Percentiles rank a stretch among this genome's conserved stretches.
Evolutionary conservation across 2,113 vertebrate genomes (phyloP).

Genomic region (Pachyramphus minor): DNA sequence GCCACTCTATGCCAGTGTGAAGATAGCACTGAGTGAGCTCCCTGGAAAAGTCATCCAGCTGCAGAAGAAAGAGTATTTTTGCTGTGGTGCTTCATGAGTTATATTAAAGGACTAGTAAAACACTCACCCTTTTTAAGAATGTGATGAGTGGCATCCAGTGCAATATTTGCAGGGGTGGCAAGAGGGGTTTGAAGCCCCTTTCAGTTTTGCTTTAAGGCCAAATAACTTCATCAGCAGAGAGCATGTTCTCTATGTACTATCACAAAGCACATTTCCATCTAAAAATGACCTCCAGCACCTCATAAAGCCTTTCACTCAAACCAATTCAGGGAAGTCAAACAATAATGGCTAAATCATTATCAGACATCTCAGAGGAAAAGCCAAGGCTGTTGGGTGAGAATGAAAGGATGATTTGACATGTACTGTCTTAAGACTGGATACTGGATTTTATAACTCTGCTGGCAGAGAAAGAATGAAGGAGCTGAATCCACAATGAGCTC

Average conservation of each 20-base stretch:
- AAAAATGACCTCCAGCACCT: not conserved
- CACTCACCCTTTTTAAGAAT: fast-evolving
- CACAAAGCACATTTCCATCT: not conserved
- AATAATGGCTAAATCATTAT: not conserved
- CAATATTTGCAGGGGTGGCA: not conserved
- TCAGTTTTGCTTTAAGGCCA: not conserved
- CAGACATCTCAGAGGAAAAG: not conserved
- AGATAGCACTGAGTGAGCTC: too few relatives aligned
- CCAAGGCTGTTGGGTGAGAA: not conserved
- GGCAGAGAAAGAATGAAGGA: not conserved
- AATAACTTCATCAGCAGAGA: not conserved
- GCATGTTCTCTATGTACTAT: not conserved
- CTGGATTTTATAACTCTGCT: not conserved
- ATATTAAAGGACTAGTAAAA: not conserved
- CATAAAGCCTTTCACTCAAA: not conserved
- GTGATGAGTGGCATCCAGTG: not conserved
- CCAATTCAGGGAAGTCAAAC: not conserved
- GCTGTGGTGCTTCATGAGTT: not conserved
- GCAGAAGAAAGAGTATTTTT: not conserved
- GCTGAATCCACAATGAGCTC: not conserved
- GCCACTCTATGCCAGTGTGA: too few relatives aligned
- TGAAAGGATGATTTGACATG: not conserved
- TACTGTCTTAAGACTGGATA: not conserved
- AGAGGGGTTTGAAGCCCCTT: not conserved
- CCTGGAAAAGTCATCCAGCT: not conserved